Conservation (phyloP, 2,797 vertebrate genomes). For the Sebastes flavidus region DNA sequence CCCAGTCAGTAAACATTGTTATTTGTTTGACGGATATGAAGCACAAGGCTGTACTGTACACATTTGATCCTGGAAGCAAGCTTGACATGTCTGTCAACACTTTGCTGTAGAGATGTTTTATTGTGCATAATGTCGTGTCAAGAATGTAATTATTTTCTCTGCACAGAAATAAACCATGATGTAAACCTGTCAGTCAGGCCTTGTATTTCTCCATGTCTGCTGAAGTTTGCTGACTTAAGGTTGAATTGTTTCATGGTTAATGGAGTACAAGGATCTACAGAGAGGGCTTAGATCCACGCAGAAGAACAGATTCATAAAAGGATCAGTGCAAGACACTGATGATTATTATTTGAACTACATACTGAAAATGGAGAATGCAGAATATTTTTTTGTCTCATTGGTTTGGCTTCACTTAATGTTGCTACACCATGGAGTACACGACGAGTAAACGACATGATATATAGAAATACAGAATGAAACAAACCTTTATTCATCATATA, state of each 20-base stretch:
- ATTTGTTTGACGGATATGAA: neutral
- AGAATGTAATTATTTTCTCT: neutral
- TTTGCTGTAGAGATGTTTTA: neutral
- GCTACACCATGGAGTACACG: too few relatives aligned
- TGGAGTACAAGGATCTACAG: neutral
- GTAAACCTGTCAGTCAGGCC: neutral
- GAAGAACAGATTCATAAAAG: neutral
- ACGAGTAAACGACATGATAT: too few relatives aligned
- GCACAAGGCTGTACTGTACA: neutral
- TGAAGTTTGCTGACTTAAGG: neutral
- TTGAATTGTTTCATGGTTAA: neutral
- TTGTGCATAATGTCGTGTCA: neutral
- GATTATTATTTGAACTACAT: neutral
- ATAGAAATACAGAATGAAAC: too few relatives aligned
- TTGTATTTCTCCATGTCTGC: neutral
- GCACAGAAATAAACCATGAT: neutral
- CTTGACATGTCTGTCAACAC: neutral
- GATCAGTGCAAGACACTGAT: neutral
- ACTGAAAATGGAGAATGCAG: neutral
- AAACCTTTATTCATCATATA: too few relatives aligned
- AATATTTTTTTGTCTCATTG: neutral
- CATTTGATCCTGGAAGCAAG: neutral
- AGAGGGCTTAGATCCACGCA: neutral
- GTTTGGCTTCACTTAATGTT: neutral
- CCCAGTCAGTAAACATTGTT: neutral